Conservation (phyloP, 2,797 vertebrate genomes). For the Mastacembelus armatus region DNA sequence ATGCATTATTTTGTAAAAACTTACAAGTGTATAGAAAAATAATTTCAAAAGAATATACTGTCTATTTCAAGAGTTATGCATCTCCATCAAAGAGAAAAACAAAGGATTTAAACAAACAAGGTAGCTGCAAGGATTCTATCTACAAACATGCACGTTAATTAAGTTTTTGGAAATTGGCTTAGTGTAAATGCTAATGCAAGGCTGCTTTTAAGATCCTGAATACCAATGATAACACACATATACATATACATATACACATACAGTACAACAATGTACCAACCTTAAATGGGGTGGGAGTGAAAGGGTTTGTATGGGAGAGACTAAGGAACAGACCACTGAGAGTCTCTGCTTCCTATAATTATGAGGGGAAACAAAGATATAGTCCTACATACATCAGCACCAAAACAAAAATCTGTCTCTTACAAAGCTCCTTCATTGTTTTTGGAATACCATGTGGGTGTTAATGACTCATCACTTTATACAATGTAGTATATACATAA, state of each 20-base stretch:
- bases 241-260: conserved; percentile 35
- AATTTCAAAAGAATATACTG: conserved; percentile 76
- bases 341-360: conserved; percentile 85
- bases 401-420: conserved; percentile 19
- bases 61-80: conserved; percentile 70
- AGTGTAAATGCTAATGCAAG: conserved; percentile 62
- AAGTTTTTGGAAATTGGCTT: conserved; percentile 60
- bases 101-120: conserved; percentile 75
- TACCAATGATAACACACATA: conserved; percentile 29
- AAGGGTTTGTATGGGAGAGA: conserved; percentile 92
- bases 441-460: conserved; percentile 44
- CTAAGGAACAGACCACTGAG: conserved; percentile 86
- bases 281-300: conserved; percentile 95
- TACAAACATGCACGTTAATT: conserved; percentile 73
- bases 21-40: conserved; percentile 54
- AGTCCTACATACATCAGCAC: conserved; percentile 59
- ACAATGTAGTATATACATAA: conserved; percentile 20
- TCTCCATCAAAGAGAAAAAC: conserved; percentile 76
- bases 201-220: conserved; percentile 52
- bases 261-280: conserved; percentile 83
- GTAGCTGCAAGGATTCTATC: conserved; percentile 66
- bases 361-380: conserved; percentile 80
- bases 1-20: conserved; percentile 73
- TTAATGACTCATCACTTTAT: conserved; percentile 62
- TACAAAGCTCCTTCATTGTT: conserved; percentile 22